A percentile compares a stretch with the other conserved stretches of the same genome.
Conservation (phyloP, 2,113 vertebrate genomes). For the Rostratula benghalensis region DNA sequence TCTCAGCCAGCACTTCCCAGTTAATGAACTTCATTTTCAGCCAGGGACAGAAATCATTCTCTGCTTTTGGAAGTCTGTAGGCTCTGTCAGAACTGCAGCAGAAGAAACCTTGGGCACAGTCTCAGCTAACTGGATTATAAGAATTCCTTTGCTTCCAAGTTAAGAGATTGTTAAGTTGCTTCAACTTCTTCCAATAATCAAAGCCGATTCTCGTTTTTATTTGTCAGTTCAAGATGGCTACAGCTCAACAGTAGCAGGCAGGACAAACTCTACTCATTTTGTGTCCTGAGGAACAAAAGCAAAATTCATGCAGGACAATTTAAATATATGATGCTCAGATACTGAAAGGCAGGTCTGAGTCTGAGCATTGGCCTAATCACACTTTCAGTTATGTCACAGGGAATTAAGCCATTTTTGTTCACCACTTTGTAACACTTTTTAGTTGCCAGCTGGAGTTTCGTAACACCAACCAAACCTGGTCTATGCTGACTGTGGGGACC, state of each 20-base stretch:
- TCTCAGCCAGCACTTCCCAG: slow-evolving; percentile 11
- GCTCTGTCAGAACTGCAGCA: background rate
- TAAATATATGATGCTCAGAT: background rate
- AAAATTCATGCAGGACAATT: background rate
- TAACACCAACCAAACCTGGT: background rate
- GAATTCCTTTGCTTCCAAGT: background rate
- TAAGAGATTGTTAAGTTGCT: background rate
- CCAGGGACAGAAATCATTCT: background rate
- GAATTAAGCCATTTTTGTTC: background rate
- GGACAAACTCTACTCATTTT: background rate
- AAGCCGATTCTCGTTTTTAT: background rate
- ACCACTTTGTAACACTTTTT: background rate
- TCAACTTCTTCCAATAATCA: background rate
- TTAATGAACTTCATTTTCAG: slow-evolving; percentile 29
- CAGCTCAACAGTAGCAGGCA: fast-evolving
- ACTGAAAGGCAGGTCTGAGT: background rate
- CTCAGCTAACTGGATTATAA: background rate
- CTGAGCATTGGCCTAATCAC: fast-evolving
- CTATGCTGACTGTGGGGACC: fast-evolving
- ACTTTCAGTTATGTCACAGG: background rate
- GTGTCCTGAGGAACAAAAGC: background rate
- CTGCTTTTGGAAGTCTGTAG: background rate
- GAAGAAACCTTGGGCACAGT: background rate
- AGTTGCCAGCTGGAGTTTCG: background rate
- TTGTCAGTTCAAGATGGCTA: background rate